phyloP scores from a whole-genome alignment of 2,888 invertebrate species.

The Caenorhabditis sp. region DNA sequence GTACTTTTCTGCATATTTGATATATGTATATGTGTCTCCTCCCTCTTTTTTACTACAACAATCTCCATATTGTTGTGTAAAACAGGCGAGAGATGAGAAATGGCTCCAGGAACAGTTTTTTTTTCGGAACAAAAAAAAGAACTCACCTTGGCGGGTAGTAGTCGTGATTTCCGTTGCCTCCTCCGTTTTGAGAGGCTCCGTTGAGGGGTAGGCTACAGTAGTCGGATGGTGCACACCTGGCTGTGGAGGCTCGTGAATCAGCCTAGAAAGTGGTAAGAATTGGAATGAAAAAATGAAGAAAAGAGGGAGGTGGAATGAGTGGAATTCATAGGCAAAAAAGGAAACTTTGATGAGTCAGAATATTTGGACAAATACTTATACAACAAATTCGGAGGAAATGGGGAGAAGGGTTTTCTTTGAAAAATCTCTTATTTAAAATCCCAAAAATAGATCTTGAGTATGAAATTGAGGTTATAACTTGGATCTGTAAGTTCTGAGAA shows the following conservation, averaged over 20 bases:
- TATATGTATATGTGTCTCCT: slow-evolving; percentile 5
- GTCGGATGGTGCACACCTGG: slow-evolving; percentile 64
- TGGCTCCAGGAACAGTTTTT: slow-evolving; percentile 40
- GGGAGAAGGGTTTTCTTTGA: neutral
- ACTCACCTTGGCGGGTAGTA: slow-evolving; percentile 64
- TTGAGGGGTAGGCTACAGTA: slow-evolving; percentile 65
- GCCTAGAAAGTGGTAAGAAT: slow-evolving; percentile 36
- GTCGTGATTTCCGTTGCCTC: slow-evolving; percentile 36
- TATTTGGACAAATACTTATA: slow-evolving; percentile 31
- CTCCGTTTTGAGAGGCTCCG: slow-evolving; percentile 12
- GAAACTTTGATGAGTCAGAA: slow-evolving; percentile 49
- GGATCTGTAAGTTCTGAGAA: too few species aligned
- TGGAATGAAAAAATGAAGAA: slow-evolving; percentile 2
- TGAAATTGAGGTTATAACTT: too few species aligned
- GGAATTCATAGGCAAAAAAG: slow-evolving; percentile 12
- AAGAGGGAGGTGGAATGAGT: neutral
- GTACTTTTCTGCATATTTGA: slow-evolving; percentile 49
- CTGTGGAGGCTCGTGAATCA: slow-evolving; percentile 65
- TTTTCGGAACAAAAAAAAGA: slow-evolving; percentile 3
- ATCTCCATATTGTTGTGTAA: slow-evolving; percentile 57
- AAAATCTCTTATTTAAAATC: too few species aligned
- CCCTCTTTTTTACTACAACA: slow-evolving; percentile 15
- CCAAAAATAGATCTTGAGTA: neutral
- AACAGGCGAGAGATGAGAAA: slow-evolving; percentile 24
- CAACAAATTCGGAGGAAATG: neutral